Evolutionary conservation across 2,113 vertebrate genomes (phyloP).

Genomic region (Actenoides hombroni): DNA sequence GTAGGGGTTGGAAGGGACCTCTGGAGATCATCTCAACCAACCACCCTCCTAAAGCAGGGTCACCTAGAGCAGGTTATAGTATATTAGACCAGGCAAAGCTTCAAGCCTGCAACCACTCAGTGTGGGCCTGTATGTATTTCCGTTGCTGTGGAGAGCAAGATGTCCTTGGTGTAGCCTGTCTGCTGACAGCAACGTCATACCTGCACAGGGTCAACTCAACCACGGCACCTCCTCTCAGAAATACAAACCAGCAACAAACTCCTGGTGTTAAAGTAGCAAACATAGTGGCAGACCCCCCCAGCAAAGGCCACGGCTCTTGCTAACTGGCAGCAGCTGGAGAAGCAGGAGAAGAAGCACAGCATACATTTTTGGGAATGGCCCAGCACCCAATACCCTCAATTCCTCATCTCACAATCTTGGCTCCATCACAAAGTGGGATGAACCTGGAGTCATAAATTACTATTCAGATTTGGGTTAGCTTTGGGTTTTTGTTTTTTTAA

Average conservation of each 20-base stretch:
- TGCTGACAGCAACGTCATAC: neutral
- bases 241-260: neutral
- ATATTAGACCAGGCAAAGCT: neutral
- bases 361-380: neutral
- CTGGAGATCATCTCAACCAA: neutral
- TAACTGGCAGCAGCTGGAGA: neutral
- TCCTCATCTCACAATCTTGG: neutral
- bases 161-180: neutral
- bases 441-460: slow-evolving; percentile 21
- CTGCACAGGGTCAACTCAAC: neutral
- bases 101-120: neutral
- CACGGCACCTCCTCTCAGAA: neutral
- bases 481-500: neutral
- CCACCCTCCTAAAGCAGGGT: neutral
- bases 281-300: neutral
- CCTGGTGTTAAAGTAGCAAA: neutral
- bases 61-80: neutral
- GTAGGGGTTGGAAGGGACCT: neutral
- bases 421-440: neutral
- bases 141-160: neutral
- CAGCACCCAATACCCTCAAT: neutral
- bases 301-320: neutral
- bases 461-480: neutral
- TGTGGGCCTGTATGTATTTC: neutral
- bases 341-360: neutral